Base-by-base conservation (phyloP, 2,113 vertebrate species). In the Oncorhynchus mykiss region DNA sequence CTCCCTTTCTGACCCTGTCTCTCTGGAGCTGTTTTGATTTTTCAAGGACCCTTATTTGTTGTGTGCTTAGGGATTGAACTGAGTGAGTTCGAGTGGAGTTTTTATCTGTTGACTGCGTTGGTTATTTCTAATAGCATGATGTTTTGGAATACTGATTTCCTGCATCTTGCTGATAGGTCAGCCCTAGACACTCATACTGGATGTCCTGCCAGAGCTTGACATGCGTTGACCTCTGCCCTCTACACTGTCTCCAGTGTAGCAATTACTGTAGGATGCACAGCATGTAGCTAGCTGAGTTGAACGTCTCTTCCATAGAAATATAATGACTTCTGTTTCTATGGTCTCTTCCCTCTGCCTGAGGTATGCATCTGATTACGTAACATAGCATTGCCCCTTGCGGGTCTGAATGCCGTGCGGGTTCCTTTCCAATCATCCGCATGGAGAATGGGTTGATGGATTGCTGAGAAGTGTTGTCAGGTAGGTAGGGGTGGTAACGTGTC, bases 401-500 rank as follows among this genome's bases (percentile, higher is more conserved):
- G 6, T 62, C 20, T 62, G 59, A 24, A 16, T 29, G 27, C 39
- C 64, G 64, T 8, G 49, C 65, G 76, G 67, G 69, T 82, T 45
- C 39, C 39, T 11, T 84, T 39, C 24, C 2, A 18, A 67, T 79
- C 76, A 80, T 78, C 75, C 86, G 90, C 90, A 89, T 90, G 88
- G 76, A 79, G 83, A 82, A 78, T 87, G 82, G 76, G 39, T 45
- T 45, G 39, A 45, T 45, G 39, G 51, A 54, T 54, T 54, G 14
- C 18, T 18, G 14, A 13, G 3, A 18, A 13, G 49, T 18, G 79
- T 74, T 20, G 14, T 84, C 67, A 73, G 76, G 48, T 54, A 59
- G 69, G 77, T 76, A 83, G 76, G 81, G 75, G 89, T 91, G 48
- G 80, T 93, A 93, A 94, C 72, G 67, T 85, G 70, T 86, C 91